phyloP scores from a whole-genome alignment of 2,113 vertebrate genomes.

The Coturnix japonica region DNA sequence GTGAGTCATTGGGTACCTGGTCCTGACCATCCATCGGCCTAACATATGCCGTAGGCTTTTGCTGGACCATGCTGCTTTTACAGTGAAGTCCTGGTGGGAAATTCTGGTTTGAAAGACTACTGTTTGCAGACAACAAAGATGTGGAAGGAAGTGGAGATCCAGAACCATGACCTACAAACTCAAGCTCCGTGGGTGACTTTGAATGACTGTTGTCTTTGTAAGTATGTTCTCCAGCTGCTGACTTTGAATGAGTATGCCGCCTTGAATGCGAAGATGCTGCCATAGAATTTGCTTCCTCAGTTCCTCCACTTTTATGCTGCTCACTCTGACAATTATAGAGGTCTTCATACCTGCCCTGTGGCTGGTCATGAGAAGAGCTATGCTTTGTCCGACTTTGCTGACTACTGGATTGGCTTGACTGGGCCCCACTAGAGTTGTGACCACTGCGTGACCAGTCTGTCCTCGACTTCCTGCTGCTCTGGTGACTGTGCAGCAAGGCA shows the following conservation, averaged over 20 bases:
- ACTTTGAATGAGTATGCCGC: constrained; percentile 80
- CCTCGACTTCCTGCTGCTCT: constrained; percentile 85
- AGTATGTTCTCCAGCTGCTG: constrained; percentile 74
- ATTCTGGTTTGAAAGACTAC: constrained; percentile 84
- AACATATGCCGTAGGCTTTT: constrained; percentile 94
- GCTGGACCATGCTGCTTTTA: constrained; percentile 87
- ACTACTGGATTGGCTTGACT: constrained; percentile 72
- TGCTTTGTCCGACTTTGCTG: constrained; percentile 84
- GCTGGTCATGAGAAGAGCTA: constrained; percentile 79
- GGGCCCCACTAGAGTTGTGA: constrained; percentile 74
- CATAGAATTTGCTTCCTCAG: constrained; percentile 82
- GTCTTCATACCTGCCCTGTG: constrained; percentile 85
- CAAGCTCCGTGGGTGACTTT: constrained; percentile 84
- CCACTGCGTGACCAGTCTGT: constrained; percentile 86
- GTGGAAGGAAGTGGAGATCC: constrained; percentile 90
- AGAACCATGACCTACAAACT: constrained; percentile 80
- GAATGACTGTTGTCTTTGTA: constrained; percentile 85
- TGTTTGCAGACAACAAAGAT: constrained; percentile 84
- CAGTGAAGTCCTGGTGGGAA: constrained; percentile 89
- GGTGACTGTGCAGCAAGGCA: constrained; percentile 76
- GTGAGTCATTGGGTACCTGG: constrained; percentile 89
- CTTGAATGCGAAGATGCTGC: constrained; percentile 78
- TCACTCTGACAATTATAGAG: constrained; percentile 87
- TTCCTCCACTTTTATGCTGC: constrained; percentile 79
- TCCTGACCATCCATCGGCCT: constrained; percentile 96